A percentile compares a stretch with the other conserved stretches of the same genome.
Evolutionary conservation across 2,797 vertebrate genomes (phyloP).

Genomic region (Cyprinella venusta): DNA sequence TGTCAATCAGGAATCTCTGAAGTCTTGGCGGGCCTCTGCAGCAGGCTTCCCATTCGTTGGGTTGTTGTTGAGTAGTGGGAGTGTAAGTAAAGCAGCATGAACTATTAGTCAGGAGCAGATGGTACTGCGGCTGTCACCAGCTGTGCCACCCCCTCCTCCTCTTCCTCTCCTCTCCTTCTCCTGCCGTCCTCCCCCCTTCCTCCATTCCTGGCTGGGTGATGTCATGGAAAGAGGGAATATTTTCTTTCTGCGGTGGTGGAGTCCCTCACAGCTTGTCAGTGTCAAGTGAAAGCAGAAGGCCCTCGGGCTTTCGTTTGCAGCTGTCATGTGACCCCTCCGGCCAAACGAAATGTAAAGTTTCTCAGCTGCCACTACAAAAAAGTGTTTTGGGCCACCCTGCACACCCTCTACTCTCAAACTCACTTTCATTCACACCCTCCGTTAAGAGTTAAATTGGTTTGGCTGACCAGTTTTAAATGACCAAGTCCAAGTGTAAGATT

Average conservation of each 20-base stretch:
- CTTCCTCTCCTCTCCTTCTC: conserved; percentile 59
- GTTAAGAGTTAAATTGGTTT: conserved; percentile 64
- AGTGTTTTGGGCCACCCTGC: conserved; percentile 69
- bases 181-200: conserved; percentile 61
- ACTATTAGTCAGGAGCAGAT: conserved; percentile 90
- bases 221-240: conserved; percentile 90
- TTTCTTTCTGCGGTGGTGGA: conserved; percentile 81
- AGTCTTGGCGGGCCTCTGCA: conserved; percentile 54
- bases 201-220: conserved; percentile 82
- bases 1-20: conserved; percentile 52
- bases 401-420: conserved; percentile 43
- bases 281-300: conserved; percentile 82
- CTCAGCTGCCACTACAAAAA: conserved; percentile 79
- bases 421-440: conserved; percentile 51
- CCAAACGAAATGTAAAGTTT: conserved; percentile 76
- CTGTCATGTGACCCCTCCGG: conserved; percentile 83
- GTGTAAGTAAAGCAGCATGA: conserved; percentile 83
- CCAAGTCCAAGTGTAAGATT: conserved; percentile 55
- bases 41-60: conserved; percentile 61
- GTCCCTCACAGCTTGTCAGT: conserved; percentile 83
- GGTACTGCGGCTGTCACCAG: conserved; percentile 91
- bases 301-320: conserved; percentile 80
- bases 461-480: conserved; percentile 66
- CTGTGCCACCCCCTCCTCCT: conserved; percentile 80
- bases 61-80: conserved; percentile 72